Evolutionary conservation across 1,140 invertebrate species (phyloP), one percentile per base, ranked within the genome.

Genomic region (Euglossa dilemma): DNA sequence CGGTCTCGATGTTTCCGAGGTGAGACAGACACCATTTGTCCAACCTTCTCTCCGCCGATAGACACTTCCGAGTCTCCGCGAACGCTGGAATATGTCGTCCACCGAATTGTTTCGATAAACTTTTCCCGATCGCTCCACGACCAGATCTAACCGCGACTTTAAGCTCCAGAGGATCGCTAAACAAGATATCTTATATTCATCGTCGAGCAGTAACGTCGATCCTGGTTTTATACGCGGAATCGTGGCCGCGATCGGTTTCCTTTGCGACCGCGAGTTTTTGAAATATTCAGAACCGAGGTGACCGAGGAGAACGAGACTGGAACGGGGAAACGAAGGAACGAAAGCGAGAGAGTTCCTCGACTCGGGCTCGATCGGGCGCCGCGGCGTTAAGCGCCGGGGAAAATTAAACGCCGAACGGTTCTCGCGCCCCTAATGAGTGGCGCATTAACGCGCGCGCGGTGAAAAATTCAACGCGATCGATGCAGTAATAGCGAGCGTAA

Each of bases 101-200:
- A n/a, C 23, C 56, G 25, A 61, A 72, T 80, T 72, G 67, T 80
- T 61, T 28, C 57, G 56, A 80, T 80, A 25, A 63, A 80, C 63
- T 80, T 72, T 52, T 43, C 54, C 23, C 1, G 25, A n/a, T 14
- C 3, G 20, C 67, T 61, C 20, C 25, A 36, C 77, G 45, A 52
- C 77, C 56, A 50, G 45, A 4, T 57, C 54, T 79, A 79, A 70
- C 76, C 36, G n/a, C 52, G 66, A 11, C 25, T 47, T 61, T 18
- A 52, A 61, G 45, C 56, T 16, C 25, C 16, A 52, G 11, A 56
- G 11, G 2, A 59, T 71, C 56, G 54, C 66, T 71, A 61, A 71
- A 71, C 45, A 61, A 61, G 45, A 25, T 72, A 70, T 70, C 61
- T 70, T 70, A 79, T 79, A 79, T 79, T 70, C 50, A 70, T 79